phyloP scores from a whole-genome alignment of 1,140 invertebrate genomes.

The Oreohelix idahoensis region DNA sequence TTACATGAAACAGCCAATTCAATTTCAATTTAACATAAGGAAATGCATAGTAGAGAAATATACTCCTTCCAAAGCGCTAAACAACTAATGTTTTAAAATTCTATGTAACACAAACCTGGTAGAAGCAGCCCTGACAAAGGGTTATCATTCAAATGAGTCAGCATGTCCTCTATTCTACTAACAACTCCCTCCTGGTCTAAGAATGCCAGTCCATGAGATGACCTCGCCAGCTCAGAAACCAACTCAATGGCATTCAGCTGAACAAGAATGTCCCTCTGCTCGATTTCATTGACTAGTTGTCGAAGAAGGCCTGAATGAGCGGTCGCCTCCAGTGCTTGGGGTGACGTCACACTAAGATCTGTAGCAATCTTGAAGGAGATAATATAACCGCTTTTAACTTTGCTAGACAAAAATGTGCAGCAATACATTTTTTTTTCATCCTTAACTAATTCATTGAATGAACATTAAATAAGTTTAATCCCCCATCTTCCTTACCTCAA shows the following conservation, averaged over 20 bases:
- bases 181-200: slow-evolving; percentile 81
- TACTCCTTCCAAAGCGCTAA: too few species aligned
- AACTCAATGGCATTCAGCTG: slow-evolving; percentile 85
- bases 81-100: background rate
- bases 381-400: background rate
- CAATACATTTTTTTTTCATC: background rate
- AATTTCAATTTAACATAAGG: too few species aligned
- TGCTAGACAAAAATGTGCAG: background rate
- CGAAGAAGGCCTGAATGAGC: slow-evolving; percentile 79
- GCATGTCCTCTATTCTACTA: slow-evolving; percentile 77
- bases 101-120: slow-evolving; percentile 75
- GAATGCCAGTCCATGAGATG: slow-evolving; percentile 81
- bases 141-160: slow-evolving; percentile 77
- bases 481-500: too few species aligned
- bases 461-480: background rate
- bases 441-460: slow-evolving; percentile 28
- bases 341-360: slow-evolving; percentile 78
- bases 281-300: slow-evolving; percentile 79
- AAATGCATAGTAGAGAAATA: too few species aligned
- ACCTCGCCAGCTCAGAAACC: slow-evolving; percentile 80
- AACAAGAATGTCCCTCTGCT: slow-evolving; percentile 81
- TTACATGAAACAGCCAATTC: too few species aligned
- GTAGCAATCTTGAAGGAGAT: slow-evolving; percentile 78
- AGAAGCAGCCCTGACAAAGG: slow-evolving; percentile 78
- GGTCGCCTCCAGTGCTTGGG: slow-evolving; percentile 76